Evolutionary conservation across 1,140 invertebrate genomes (phyloP).

Genomic region (Cyclargus thomasi): DNA sequence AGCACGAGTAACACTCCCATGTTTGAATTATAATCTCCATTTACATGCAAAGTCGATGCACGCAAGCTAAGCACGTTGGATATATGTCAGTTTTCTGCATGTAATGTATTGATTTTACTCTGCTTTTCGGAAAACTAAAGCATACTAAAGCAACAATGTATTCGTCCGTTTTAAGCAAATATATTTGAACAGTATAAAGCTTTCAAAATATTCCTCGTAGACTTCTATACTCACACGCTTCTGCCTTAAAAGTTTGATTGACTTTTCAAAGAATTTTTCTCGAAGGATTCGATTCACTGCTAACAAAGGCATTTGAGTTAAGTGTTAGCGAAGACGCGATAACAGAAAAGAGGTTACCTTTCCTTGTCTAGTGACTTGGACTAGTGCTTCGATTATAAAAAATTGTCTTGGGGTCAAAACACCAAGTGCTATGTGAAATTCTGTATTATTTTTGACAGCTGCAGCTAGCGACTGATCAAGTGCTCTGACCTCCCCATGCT

Average conservation of each 20-base stretch:
- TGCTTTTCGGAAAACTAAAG: not conserved
- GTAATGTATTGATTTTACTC: not conserved
- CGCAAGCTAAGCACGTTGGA: not conserved
- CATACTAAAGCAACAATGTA: not conserved
- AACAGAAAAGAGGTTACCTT: not conserved
- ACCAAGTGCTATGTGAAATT: not conserved
- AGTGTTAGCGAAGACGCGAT: not conserved
- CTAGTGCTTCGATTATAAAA: no score
- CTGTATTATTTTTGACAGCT: not conserved
- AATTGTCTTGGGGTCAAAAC: no score
- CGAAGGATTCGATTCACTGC: no score
- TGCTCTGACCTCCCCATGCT: no score
- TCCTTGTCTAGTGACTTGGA: no score
- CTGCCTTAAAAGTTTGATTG: not conserved
- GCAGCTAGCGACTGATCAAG: no score
- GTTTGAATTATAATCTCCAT: not conserved
- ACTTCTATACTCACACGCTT: not conserved
- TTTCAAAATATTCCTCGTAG: not conserved
- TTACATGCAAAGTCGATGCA: conserved; percentile 1
- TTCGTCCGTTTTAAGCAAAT: not conserved
- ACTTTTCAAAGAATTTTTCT: no score
- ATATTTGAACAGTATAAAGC: not conserved
- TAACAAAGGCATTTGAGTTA: not conserved
- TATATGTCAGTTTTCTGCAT: not conserved
- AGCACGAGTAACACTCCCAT: not conserved